phyloP scores from a whole-genome alignment of 2,797 vertebrate genomes.

The Chiloscyllium punctatum region DNA sequence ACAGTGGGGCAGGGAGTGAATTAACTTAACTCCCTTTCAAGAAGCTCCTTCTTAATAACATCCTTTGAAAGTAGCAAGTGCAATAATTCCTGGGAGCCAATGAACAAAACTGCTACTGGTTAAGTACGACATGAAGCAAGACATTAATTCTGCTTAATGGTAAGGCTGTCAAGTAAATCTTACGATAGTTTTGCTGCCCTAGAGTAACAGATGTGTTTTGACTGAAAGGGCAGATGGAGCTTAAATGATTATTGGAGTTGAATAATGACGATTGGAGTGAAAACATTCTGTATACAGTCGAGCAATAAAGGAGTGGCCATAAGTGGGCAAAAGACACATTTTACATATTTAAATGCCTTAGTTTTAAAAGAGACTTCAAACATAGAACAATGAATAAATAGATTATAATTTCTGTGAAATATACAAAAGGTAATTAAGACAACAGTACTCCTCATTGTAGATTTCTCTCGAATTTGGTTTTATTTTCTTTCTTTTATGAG shows the following conservation, averaged over 20 bases:
- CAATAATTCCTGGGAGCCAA: not conserved
- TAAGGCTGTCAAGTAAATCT: conserved; percentile 11
- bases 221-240: conserved; percentile 26
- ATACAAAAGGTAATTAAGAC: not conserved
- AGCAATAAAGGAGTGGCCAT: not conserved
- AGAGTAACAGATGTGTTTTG: conserved; percentile 15
- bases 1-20: too few species aligned
- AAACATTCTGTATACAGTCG: not conserved
- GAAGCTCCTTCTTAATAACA: not conserved
- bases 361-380: not conserved
- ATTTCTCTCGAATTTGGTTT: too few species aligned
- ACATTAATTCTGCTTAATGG: conserved; percentile 20
- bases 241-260: conserved; percentile 2
- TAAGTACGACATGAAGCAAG: not conserved
- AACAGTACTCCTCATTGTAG: not conserved
- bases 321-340: not conserved
- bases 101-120: not conserved
- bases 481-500: not conserved
- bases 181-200: not conserved
- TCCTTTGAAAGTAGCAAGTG: too few species aligned
- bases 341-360: not conserved
- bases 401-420: not conserved
- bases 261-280: conserved; percentile 2
- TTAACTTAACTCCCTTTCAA: not conserved
- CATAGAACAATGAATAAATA: not conserved